Evolutionary conservation across 2,113 vertebrate genomes (phyloP).

Genomic region (Apodemus speciosus): DNA sequence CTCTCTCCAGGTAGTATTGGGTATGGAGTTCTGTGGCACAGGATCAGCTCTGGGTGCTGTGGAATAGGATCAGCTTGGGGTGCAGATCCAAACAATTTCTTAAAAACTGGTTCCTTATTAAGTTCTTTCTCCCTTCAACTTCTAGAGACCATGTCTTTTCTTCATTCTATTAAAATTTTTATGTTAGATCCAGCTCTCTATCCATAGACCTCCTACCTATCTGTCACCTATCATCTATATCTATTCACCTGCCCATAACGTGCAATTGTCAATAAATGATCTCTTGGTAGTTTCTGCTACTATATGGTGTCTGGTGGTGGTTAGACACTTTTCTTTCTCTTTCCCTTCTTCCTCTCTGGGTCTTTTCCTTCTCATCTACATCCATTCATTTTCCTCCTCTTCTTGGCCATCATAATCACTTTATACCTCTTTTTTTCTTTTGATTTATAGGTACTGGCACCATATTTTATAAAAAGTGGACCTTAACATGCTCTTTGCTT

Average conservation of each 20-base stretch:
- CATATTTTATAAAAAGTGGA: background rate
- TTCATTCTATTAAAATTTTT: background rate
- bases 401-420: background rate
- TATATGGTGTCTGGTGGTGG: rapidly evolving
- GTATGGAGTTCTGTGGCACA: too few species aligned
- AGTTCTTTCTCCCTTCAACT: background rate
- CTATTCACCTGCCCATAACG: background rate
- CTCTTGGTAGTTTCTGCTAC: background rate
- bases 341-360: background rate
- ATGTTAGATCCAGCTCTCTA: background rate
- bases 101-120: background rate
- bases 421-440: background rate
- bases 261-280: background rate
- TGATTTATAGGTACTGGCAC: background rate
- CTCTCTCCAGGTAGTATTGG: too few species aligned
- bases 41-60: too few species aligned
- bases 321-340: rapidly evolving
- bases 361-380: background rate
- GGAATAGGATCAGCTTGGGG: too few species aligned
- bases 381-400: background rate
- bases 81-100: background rate
- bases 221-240: background rate
- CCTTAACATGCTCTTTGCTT: background rate
- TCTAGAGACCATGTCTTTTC: background rate
- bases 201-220: background rate